phyloP scores from a whole-genome alignment of 2,797 vertebrate species.

The Pristis pectinata region DNA sequence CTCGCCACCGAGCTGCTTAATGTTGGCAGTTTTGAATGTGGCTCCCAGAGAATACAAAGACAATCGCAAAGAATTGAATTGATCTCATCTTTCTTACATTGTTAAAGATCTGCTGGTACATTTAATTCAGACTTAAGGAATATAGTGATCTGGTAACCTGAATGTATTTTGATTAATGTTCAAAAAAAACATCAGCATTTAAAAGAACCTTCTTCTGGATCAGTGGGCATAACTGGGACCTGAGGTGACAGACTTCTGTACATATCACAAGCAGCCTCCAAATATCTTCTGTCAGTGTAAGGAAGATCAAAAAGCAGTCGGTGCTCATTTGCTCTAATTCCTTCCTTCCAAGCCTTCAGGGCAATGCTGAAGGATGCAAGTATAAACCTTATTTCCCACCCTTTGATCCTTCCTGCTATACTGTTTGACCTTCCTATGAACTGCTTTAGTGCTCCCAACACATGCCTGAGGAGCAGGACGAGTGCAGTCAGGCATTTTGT shows the following conservation, averaged over 20 bases:
- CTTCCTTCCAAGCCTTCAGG: slow-evolving; percentile 17
- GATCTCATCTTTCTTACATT: not conserved
- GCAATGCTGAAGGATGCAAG: not conserved
- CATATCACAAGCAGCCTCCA: slow-evolving; percentile 53
- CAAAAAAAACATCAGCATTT: not conserved
- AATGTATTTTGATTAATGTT: not conserved
- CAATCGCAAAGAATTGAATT: not conserved
- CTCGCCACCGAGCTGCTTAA: not conserved
- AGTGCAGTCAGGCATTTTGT: not conserved
- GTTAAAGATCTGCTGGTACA: not conserved
- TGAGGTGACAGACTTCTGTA: not conserved
- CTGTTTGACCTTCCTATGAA: slow-evolving; percentile 24
- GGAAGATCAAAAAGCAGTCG: slow-evolving; percentile 52
- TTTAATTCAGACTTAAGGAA: not conserved
- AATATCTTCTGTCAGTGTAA: slow-evolving; percentile 62
- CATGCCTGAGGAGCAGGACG: not conserved
- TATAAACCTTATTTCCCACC: slow-evolving; percentile 8
- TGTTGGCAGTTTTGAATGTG: not conserved
- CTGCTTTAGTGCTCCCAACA: not conserved
- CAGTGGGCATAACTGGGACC: not conserved
- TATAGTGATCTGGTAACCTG: no score
- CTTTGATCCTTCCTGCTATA: slow-evolving; percentile 30
- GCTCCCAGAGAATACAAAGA: not conserved
- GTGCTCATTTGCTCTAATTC: not conserved
- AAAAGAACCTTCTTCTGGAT: not conserved